A percentile compares a stretch with the other conserved stretches of the same genome.
These are phyloP conservation scores for Microctonus hyperodae DNA, from an alignment of 2,888 invertebrate genomes.

Conservation along the genomic window DNA sequence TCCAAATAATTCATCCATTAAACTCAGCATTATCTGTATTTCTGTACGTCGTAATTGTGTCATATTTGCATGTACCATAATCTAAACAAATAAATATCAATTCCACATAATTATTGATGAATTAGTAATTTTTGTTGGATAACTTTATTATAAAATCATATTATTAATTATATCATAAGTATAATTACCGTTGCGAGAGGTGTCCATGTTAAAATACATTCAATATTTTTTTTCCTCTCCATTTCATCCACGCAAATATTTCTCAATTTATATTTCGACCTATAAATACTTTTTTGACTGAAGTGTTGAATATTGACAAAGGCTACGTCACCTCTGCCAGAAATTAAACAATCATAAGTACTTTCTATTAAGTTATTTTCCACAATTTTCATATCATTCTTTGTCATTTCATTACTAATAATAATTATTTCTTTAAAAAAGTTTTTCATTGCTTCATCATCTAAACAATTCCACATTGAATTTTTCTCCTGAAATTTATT, in stretches of 20 bases:
- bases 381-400: slow-evolving; percentile 22
- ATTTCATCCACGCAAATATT: slow-evolving; percentile 53
- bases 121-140: slow-evolving; percentile 33
- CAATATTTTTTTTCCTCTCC: slow-evolving; percentile 11
- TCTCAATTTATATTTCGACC: slow-evolving; percentile 37
- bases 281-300: background rate
- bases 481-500: too few species aligned
- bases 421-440: slow-evolving; percentile 68
- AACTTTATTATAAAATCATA: background rate
- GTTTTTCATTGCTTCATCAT: slow-evolving; percentile 62
- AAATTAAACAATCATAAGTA: slow-evolving; percentile 67
- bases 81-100: slow-evolving; percentile 57
- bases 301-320: slow-evolving; percentile 69
- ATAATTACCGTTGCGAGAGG: slow-evolving; percentile 50
- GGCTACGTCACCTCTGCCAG: slow-evolving; percentile 77
- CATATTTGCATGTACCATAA: slow-evolving; percentile 70
- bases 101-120: slow-evolving; percentile 49
- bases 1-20: slow-evolving; percentile 77
- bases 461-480: slow-evolving; percentile 50
- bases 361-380: slow-evolving; percentile 22
- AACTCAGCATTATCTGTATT: slow-evolving; percentile 73
- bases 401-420: slow-evolving; percentile 18
- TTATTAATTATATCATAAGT: slow-evolving; percentile 66
- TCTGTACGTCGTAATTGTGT: slow-evolving; percentile 70
- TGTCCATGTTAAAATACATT: slow-evolving; percentile 56